A percentile compares a stretch with the other conserved stretches of the same genome.
Evolutionary conservation across 2,797 vertebrate genomes (phyloP).

Genomic region (Steatocranus sp.): DNA sequence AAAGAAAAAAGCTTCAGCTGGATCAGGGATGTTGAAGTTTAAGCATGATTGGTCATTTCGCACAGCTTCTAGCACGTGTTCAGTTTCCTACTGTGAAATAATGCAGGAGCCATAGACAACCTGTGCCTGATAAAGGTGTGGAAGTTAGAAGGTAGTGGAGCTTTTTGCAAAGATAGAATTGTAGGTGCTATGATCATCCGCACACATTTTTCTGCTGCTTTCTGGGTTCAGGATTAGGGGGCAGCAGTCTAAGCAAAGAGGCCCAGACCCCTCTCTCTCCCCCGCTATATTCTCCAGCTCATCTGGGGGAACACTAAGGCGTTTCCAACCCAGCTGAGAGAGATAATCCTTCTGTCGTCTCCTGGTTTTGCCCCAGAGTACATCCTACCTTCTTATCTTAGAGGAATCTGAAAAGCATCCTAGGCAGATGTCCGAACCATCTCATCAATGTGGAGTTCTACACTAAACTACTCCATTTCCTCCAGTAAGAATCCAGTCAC

Average conservation of each 20-base stretch:
- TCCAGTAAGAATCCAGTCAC: not conserved
- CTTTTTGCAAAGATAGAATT: not conserved
- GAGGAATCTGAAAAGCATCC: not conserved
- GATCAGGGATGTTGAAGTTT: not conserved
- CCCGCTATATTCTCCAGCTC: not conserved
- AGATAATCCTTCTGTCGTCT: not conserved
- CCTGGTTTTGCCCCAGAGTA: not conserved
- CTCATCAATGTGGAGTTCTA: not conserved
- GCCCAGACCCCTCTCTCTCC: not conserved
- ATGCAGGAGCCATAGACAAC: not conserved
- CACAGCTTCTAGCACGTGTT: not conserved
- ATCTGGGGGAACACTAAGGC: not conserved
- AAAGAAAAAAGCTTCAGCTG: not conserved
- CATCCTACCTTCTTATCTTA: not conserved
- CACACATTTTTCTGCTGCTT: not conserved
- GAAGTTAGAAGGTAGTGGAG: not conserved
- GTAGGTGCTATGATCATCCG: not conserved
- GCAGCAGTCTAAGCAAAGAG: not conserved
- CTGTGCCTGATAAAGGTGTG: not conserved
- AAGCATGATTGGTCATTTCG: not conserved
- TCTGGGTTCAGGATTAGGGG: not conserved
- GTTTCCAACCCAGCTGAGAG: not conserved
- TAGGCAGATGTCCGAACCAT: not conserved
- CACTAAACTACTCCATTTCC: not conserved
- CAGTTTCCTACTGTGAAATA: not conserved